phyloP scores from a whole-genome alignment of 2,797 vertebrate genomes.

The Amphiprion clarkii region DNA sequence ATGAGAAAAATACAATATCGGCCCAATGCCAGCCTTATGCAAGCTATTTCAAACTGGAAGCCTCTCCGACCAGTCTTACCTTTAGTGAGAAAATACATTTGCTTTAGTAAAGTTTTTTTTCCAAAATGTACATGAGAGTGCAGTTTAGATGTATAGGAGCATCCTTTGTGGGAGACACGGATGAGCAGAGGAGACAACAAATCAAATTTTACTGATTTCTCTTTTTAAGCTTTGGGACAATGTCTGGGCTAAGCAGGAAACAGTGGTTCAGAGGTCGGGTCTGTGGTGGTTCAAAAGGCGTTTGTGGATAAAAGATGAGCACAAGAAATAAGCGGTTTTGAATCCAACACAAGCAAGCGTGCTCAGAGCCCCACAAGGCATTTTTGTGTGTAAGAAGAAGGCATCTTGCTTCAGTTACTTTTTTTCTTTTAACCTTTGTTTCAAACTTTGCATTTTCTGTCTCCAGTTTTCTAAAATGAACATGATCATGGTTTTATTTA shows the following conservation, averaged over 20 bases:
- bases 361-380: not conserved
- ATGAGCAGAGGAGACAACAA: no score
- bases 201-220: not conserved
- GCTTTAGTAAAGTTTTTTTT: no score
- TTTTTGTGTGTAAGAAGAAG: not conserved
- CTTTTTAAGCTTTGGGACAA: not conserved
- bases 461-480: not conserved
- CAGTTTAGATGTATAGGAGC: no score
- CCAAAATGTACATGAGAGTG: no score
- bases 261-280: slow-evolving; percentile 21
- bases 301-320: slow-evolving; percentile 1
- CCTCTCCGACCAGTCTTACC: no score
- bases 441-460: not conserved
- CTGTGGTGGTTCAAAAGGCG: not conserved
- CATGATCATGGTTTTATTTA: not conserved
- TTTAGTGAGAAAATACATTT: no score
- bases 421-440: not conserved
- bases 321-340: not conserved
- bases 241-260: slow-evolving; percentile 9
- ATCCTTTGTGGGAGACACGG: no score
- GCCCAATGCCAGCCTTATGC: no score
- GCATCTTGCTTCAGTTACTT: not conserved
- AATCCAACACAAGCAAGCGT: not conserved
- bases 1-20: no score
- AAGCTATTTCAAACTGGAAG: no score